These are phyloP conservation scores for Diachasmimorpha longicaudata DNA, from an alignment of 1,140 invertebrate species.

Conservation along the genomic window DNA sequence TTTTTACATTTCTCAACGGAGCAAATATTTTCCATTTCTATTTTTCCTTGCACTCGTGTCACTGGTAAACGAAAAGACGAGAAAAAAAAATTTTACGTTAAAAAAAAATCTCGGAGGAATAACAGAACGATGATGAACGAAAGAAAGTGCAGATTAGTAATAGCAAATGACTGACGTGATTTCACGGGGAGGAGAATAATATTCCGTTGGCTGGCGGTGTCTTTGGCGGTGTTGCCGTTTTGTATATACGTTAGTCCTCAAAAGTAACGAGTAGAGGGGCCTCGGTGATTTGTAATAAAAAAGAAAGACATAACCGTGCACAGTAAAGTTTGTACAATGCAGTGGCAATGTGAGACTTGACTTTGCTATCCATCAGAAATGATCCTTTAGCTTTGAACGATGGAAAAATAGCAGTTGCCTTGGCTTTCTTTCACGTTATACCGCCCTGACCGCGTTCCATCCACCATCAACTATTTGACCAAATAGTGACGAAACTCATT, in stretches of 20 bases:
- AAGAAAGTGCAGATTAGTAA: conserved; percentile 26
- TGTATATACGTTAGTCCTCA: conserved; percentile 28
- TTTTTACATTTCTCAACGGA: neutral
- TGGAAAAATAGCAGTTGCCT: conserved; percentile 55
- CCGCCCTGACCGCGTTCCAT: conserved; percentile 27
- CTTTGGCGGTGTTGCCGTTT: conserved; percentile 23
- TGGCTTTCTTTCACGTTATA: conserved; percentile 47
- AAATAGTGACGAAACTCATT: neutral
- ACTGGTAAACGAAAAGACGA: neutral
- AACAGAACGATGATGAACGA: conserved; percentile 2
- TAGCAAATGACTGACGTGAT: conserved; percentile 24
- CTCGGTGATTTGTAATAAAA: neutral
- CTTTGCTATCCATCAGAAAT: conserved; percentile 20
- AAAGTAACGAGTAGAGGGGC: conserved; percentile 25
- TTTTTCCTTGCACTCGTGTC: neutral
- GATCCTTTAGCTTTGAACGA: conserved; percentile 26
- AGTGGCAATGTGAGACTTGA: neutral
- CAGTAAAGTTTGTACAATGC: conserved; percentile 8
- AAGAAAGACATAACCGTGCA: neutral
- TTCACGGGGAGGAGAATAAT: conserved; percentile 17
- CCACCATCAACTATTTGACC: neutral
- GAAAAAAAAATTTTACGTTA: too few relatives aligned
- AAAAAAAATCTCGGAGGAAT: neutral
- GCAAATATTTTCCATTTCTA: conserved; percentile 5
- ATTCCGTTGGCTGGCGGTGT: neutral